Evolutionary conservation across 2,113 vertebrate species (phyloP), one percentile per base, ranked within the genome.

Genomic region (Indri indri): DNA sequence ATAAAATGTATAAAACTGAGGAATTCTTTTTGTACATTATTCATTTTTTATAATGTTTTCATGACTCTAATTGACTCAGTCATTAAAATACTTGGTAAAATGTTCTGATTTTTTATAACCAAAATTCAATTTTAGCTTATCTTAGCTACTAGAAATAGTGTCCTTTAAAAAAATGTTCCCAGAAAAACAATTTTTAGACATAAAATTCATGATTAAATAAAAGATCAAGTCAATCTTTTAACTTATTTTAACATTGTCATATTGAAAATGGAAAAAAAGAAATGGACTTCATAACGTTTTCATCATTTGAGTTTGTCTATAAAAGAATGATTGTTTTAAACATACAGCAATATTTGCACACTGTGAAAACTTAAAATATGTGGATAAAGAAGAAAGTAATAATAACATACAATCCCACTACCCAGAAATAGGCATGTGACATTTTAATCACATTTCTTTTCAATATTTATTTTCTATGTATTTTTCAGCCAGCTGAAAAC

Each of bases 71-170:
- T 54, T 88, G 32, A 97, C 40, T 86, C 88, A 81, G 12, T 3
- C 13, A 74, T 94, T 91, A 90, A 95, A 94, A 79, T 77, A 42
- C 6, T 73, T 88, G 80, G 65, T 18, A 50, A 92, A 92, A 77
- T 91, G 17, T 86, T 77, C 89, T 91, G 23, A 89, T 5, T 86
- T 88, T 92, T 88, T 74, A 57, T 79, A 94, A 84, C 32, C 1
- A 61, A 90, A 59, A 90, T 95, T 90, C 20, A 96, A 37, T 71
- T 93, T 96, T 54, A 92, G 34, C 23, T 83, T 91, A 77, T 47
- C 34, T 89, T 79, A 73, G 27, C 54, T 84, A 13, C 76, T 71
- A 84, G 50, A 34, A 90, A 54, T 14, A 59, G 2, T 96, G 40
- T 79, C 7, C 45, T 88, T 92, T 68, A 45, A 90, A 68, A 93